These are phyloP conservation scores for Drosophila cracens DNA, from an alignment of 2,888 invertebrate species.

Conservation along the genomic window DNA sequence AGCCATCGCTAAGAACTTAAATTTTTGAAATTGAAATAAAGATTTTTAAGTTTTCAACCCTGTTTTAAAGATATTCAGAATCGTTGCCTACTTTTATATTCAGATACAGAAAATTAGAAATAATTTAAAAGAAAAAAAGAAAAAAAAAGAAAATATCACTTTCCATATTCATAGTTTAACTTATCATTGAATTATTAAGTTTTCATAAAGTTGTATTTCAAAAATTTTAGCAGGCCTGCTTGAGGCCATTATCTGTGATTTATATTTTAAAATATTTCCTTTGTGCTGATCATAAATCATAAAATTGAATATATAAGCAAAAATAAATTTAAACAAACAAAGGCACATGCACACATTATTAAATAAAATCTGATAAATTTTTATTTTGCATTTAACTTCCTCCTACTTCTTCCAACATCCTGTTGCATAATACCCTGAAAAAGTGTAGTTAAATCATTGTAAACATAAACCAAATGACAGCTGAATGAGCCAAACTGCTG, in stretches of 20 bases:
- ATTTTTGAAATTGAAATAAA: not conserved
- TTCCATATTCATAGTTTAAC: not conserved
- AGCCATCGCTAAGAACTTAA: slow-evolving; percentile 20
- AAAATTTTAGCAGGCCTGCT: too few species aligned
- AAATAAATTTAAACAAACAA: not conserved
- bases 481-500: not conserved
- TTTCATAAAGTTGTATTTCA: too few species aligned
- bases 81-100: slow-evolving; percentile 6
- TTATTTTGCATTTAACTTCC: not conserved
- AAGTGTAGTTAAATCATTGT: slow-evolving; percentile 32
- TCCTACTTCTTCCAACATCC: not conserved
- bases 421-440: not conserved
- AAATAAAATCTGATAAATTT: not conserved
- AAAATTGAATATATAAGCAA: not conserved
- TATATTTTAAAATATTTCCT: not conserved
- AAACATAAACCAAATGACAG: slow-evolving; percentile 33
- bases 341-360: not conserved
- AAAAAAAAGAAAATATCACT: too few species aligned
- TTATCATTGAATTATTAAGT: not conserved
- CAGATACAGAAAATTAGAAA: not conserved
- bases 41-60: not conserved
- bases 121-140: too few species aligned
- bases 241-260: too few species aligned
- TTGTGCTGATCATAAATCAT: not conserved
- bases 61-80: not conserved